These are phyloP conservation scores for Labeo catla DNA, from an alignment of 2,113 vertebrate genomes.

Conservation along the genomic window DNA sequence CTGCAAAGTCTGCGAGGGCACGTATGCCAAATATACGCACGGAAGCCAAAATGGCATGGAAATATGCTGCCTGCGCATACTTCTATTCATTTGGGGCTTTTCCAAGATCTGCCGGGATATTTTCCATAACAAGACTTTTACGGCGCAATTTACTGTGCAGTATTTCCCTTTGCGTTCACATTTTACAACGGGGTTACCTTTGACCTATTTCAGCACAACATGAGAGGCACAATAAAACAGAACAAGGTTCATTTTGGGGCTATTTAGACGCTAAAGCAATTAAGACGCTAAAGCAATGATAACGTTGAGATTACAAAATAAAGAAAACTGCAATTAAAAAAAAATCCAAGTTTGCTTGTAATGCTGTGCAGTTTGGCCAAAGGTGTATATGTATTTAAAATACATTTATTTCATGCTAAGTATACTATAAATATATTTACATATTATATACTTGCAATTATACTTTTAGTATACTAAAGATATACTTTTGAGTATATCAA, in stretches of 20 bases:
- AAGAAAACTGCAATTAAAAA: too few species aligned
- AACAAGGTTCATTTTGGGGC: not conserved
- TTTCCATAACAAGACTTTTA: slow-evolving; percentile 27
- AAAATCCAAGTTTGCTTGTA: too few species aligned
- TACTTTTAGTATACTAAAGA: too few species aligned
- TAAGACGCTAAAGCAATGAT: too few species aligned
- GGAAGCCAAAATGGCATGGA: slow-evolving; percentile 5
- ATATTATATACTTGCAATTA: too few species aligned
- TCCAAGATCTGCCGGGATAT: not conserved
- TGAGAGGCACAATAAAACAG: not conserved
- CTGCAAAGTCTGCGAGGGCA: slow-evolving; percentile 14
- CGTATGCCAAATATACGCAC: not conserved
- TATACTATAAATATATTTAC: too few species aligned
- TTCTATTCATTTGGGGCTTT: slow-evolving; percentile 26
- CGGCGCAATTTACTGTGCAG: slow-evolving; percentile 18
- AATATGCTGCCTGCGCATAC: not conserved
- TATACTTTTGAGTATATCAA: too few species aligned
- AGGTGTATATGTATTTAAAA: too few species aligned
- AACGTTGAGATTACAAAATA: too few species aligned
- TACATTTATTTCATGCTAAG: too few species aligned
- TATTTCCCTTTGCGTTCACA: slow-evolving; percentile 34
- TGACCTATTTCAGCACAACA: not conserved
- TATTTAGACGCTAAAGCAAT: not conserved
- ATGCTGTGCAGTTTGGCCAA: too few species aligned
- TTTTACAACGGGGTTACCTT: slow-evolving; percentile 15